phyloP scores from a whole-genome alignment of 2,113 vertebrate genomes.

The Entelurus aequoreus region DNA sequence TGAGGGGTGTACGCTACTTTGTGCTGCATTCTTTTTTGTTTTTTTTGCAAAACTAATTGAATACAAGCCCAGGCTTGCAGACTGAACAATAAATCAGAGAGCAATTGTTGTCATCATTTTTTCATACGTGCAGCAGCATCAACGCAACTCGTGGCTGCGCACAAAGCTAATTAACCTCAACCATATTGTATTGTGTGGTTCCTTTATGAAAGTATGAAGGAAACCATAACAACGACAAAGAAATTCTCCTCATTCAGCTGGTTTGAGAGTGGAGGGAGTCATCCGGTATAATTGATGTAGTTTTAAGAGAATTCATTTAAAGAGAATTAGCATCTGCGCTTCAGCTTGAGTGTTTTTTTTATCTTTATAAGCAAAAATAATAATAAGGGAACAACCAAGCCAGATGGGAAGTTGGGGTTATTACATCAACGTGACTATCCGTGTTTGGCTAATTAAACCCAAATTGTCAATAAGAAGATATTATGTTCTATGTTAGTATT shows the following conservation, averaged over 20 bases:
- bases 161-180: slow-evolving; percentile 7
- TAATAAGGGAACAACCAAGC: slow-evolving; percentile 27
- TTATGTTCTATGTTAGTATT: neutral
- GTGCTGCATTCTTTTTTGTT: neutral
- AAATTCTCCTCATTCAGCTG: slow-evolving; percentile 1
- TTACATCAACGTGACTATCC: slow-evolving; percentile 29
- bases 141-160: neutral
- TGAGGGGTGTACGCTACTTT: neutral
- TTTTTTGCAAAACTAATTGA: neutral
- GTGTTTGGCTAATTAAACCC: slow-evolving; percentile 5
- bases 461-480: neutral
- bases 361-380: slow-evolving; percentile 30
- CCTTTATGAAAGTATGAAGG: neutral
- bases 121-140: neutral
- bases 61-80: neutral
- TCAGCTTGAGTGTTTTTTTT: slow-evolving; percentile 39
- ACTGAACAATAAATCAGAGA: neutral
- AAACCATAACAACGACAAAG: neutral
- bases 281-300: slow-evolving; percentile 4
- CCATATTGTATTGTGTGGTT: slow-evolving; percentile 3
- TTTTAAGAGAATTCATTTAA: slow-evolving; percentile 13
- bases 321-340: slow-evolving; percentile 5
- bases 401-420: slow-evolving; percentile 41
- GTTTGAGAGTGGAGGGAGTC: neutral
- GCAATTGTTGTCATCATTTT: slow-evolving; percentile 1